Percentiles rank a stretch among this genome's conserved stretches.
phyloP scores from a whole-genome alignment of 1,140 invertebrate genomes.

The honey bee (Apis mellifera) region Amel_HAv3.1 CM009941.2:11395001-11395500 shows the following conservation, averaged over 20 bases:
- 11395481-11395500: slow-evolving; percentile 83
- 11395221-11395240: slow-evolving; percentile 11
- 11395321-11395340: not conserved
- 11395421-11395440: slow-evolving; percentile 83
- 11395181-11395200: slow-evolving; percentile 69
- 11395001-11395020: slow-evolving; percentile 85
- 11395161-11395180: slow-evolving; percentile 83
- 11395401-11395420: slow-evolving; percentile 82
- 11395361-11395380: not conserved
- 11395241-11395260: slow-evolving; percentile 83
- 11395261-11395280: slow-evolving; percentile 86
- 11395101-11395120: slow-evolving; percentile 66
- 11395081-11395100: too few relatives aligned
- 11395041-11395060: not conserved
- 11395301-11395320: slow-evolving; percentile 69
- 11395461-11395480: slow-evolving; percentile 84
- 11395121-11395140: slow-evolving; percentile 82
- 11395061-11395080: not conserved
- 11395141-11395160: slow-evolving; percentile 86
- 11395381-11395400: slow-evolving; percentile 75
- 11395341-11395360: not conserved
- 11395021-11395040: slow-evolving; percentile 81
- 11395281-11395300: slow-evolving; percentile 76
- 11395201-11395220: slow-evolving; percentile 20
- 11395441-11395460: slow-evolving; percentile 82